Conservation (phyloP, 1,140 invertebrate genomes). For the Brachionus plicatilis region DNA sequence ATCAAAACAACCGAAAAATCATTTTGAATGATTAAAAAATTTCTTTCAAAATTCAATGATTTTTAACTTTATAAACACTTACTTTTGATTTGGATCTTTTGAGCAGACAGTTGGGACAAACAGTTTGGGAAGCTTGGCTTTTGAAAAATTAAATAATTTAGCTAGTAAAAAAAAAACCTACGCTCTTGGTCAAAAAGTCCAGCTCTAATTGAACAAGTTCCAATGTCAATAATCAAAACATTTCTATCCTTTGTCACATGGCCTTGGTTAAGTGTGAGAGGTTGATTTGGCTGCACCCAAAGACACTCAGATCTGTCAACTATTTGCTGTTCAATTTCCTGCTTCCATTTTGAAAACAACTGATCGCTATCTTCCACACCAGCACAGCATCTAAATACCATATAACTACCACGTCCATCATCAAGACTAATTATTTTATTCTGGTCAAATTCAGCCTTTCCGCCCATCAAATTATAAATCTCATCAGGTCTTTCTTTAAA, state of each 20-base stretch:
- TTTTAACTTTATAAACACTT: background rate
- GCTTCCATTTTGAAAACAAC: background rate
- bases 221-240: slow-evolving; percentile 28
- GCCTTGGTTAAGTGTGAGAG: background rate
- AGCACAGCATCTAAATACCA: background rate
- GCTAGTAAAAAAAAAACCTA: background rate
- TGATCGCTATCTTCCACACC: background rate
- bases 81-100: background rate
- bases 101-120: slow-evolving; percentile 18
- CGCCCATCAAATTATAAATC: slow-evolving; percentile 31
- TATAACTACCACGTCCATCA: background rate
- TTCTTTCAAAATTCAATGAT: too few species aligned
- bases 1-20: background rate
- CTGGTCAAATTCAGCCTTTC: background rate
- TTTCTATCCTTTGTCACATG: background rate
- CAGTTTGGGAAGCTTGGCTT: background rate
- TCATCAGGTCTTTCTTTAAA: slow-evolving; percentile 18
- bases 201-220: slow-evolving; percentile 33
- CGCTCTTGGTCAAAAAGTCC: background rate
- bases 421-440: slow-evolving; percentile 7
- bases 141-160: background rate
- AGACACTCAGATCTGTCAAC: background rate
- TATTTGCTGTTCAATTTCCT: slow-evolving; percentile 28
- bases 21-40: too few species aligned
- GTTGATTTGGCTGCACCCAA: background rate